Evolutionary conservation across 2,888 invertebrate species (phyloP), one percentile per base, ranked within the genome.

Genomic region (Cerastis rubricosa): DNA sequence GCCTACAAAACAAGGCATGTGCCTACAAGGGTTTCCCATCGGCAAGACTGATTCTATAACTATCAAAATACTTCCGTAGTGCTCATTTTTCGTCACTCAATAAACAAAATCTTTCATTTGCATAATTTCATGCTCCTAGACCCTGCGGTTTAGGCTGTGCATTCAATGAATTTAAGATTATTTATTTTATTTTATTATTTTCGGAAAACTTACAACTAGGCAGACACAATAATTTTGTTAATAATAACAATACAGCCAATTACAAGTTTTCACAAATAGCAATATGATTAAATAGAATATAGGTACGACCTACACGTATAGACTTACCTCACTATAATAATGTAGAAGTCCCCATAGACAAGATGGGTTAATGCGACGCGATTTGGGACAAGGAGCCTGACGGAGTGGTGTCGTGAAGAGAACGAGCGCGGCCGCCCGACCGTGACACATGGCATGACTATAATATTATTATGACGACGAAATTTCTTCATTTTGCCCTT

Each of bases 401-500:
- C 91, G 90, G 88, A 93, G 92, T 91, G 91, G 76, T 88, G 87
- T 88, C 90, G 82, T 89, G 91, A 89, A 85, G 84, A 83, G 87
- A 88, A 86, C 76, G 89, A 86, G 88, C 85, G 81, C 83, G 87
- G 87, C 87, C 87, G 84, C 84, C 87, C 89, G 87, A 78, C 85
- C 89, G 92, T 93, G 94, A 94, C 93, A 93, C 90, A 92, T 93
- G 93, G 92, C 92, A 84, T 88, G 91, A 90, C 91, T 91, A 91
- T 94, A 92, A 93, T 90, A 90, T 91, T 94, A 92, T 92, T 91
- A 93, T 92, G 92, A 93, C 90, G 90, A 91, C 64, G 91, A 92
- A 92, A 93, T 92, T 92, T 91, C 93, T 94, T 93, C 92, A 93
- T 93, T 91, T 90, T 85, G 91, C 90, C 92, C 91, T 92, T 92